A percentile compares a stretch with the other conserved stretches of the same genome.
Conservation (phyloP, 1,140 invertebrate genomes). For the Listronotus oregonensis region DNA sequence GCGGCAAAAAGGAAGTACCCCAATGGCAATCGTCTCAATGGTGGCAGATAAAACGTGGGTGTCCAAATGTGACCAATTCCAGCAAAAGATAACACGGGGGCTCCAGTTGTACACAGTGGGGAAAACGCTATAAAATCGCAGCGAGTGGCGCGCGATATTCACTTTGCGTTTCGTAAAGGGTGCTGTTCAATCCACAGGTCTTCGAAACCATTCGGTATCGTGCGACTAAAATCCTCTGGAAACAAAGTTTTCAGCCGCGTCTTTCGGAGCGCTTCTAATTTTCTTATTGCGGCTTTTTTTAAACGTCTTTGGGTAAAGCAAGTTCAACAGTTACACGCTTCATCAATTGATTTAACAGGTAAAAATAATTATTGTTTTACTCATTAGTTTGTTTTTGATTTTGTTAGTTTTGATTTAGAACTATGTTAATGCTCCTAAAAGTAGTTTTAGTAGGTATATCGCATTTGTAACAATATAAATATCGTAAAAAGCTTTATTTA, state of each 20-base stretch:
- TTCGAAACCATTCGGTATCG: constrained; percentile 2
- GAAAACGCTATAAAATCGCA: constrained; percentile 24
- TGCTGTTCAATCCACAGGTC: constrained; percentile 19
- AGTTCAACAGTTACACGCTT: too few relatives aligned
- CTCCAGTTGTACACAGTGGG: constrained; percentile 12
- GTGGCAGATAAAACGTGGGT: constrained; percentile 23
- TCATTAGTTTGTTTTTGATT: too few relatives aligned
- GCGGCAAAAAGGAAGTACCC: too few relatives aligned
- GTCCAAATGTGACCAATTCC: constrained; percentile 26
- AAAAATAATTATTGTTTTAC: too few relatives aligned
- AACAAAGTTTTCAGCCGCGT: constrained; percentile 15
- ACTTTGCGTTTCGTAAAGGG: constrained; percentile 24
- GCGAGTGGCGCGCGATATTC: constrained; percentile 20
- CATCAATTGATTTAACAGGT: too few relatives aligned
- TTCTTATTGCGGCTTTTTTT: too few relatives aligned
- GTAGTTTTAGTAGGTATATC: too few relatives aligned
- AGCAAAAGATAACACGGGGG: constrained; percentile 19
- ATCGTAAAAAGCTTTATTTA: too few relatives aligned
- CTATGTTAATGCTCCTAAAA: too few relatives aligned
- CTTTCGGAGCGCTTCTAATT: neutral
- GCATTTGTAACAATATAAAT: too few relatives aligned
- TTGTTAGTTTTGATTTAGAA: too few relatives aligned
- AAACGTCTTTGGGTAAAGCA: too few relatives aligned
- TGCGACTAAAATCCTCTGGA: constrained; percentile 3
- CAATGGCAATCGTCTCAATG: neutral